These are phyloP conservation scores for Littorina saxatilis DNA, from an alignment of 1,140 invertebrate genomes.

Conservation along the genomic window DNA sequence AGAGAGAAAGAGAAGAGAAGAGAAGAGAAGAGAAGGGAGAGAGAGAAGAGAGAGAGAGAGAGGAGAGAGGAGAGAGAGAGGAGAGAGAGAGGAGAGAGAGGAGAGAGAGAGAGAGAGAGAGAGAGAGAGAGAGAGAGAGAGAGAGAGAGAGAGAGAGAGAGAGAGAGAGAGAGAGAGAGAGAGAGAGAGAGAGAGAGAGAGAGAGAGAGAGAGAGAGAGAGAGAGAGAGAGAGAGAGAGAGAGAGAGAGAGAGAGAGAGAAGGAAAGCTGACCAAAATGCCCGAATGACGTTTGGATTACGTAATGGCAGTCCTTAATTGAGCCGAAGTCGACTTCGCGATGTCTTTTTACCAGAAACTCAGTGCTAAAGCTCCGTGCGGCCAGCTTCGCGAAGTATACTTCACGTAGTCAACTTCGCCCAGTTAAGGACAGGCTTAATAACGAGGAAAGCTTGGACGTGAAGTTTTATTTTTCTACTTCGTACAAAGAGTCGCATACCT, in stretches of 20 bases:
- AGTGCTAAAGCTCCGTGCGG: too few species aligned
- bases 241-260: neutral
- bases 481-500: too few species aligned
- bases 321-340: too few species aligned
- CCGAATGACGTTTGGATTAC: too few species aligned
- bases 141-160: neutral
- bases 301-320: too few species aligned
- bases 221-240: neutral
- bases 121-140: neutral
- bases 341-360: too few species aligned
- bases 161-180: neutral
- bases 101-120: neutral
- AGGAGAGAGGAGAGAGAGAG: neutral
- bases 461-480: too few species aligned
- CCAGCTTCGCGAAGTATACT: too few species aligned
- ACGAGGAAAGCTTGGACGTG: too few species aligned
- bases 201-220: neutral
- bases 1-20: neutral
- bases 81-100: neutral
- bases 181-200: neutral
- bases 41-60: neutral
- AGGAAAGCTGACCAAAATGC: too few species aligned
- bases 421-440: too few species aligned
- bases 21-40: neutral
- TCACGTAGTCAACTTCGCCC: too few species aligned